Conservation (phyloP, 1,140 invertebrate species). For the Neoseiulus cucumeris region DNA sequence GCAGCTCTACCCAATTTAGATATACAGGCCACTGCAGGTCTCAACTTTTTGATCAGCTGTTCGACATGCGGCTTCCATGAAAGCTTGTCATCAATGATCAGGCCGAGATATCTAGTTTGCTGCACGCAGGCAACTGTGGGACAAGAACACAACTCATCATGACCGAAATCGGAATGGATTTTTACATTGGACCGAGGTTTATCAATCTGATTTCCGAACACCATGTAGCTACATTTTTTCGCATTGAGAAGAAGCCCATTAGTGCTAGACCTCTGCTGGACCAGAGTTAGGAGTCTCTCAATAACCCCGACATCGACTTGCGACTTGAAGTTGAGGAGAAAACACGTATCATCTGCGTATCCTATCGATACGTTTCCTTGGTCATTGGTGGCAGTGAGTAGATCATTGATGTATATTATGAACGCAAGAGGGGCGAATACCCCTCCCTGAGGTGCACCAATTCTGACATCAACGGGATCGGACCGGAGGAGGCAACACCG, state of each 20-base stretch:
- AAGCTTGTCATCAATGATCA: background rate
- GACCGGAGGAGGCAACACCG: background rate
- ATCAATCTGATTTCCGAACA: background rate
- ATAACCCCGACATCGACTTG: background rate
- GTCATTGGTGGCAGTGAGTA: constrained; percentile 2
- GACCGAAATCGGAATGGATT: too few species aligned
- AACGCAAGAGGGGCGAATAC: background rate
- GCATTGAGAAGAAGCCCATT: constrained; percentile 4
- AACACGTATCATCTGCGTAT: constrained; percentile 12
- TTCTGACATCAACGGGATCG: background rate
- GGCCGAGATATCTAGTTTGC: constrained; percentile 10
- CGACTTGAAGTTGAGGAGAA: background rate
- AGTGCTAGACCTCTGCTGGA: constrained; percentile 6
- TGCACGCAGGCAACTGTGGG: background rate
- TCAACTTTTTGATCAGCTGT: background rate
- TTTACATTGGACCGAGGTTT: too few species aligned
- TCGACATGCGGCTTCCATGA: constrained; percentile 10
- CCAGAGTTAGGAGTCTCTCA: background rate
- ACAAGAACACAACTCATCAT: background rate
- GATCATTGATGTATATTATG: constrained; percentile 13
- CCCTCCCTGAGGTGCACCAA: constrained; percentile 1
- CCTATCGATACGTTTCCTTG: background rate
- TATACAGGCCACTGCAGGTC: background rate
- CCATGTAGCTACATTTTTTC: background rate
- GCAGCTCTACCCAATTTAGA: background rate